A percentile compares a stretch with the other conserved stretches of the same genome.
phyloP scores from a whole-genome alignment of 2,888 invertebrate genomes.

The Hypena proboscidalis region DNA sequence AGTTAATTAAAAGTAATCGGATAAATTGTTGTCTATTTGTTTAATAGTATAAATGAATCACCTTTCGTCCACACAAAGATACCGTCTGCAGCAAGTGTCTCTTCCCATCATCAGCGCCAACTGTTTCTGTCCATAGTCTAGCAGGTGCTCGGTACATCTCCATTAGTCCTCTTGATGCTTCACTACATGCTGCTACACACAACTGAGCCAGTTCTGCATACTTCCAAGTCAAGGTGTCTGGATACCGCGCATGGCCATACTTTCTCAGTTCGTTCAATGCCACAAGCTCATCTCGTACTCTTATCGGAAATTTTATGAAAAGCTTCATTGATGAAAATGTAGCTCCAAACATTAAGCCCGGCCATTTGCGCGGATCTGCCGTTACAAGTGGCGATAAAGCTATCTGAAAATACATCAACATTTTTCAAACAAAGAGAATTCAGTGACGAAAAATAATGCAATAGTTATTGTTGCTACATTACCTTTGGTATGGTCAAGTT shows the following conservation, averaged over 20 bases:
- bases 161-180: conserved; percentile 60
- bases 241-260: conserved; percentile 61
- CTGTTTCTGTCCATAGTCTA: conserved; percentile 83
- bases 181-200: conserved; percentile 65
- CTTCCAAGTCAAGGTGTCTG: conserved; percentile 73
- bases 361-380: conserved; percentile 77
- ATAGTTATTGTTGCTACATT: conserved; percentile 14
- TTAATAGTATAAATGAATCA: conserved; percentile 19
- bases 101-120: conserved; percentile 82
- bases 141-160: conserved; percentile 72
- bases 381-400: conserved; percentile 74
- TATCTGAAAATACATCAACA: conserved; percentile 55
- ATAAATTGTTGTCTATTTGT: no score
- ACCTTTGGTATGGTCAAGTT: conserved; percentile 74
- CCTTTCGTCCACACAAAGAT: conserved; percentile 89
- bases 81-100: conserved; percentile 86
- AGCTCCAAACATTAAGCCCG: conserved; percentile 53
- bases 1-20: no score
- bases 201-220: conserved; percentile 72
- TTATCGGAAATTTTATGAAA: conserved; percentile 61
- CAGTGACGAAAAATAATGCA: no score
- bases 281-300: conserved; percentile 62
- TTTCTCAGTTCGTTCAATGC: conserved; percentile 66
- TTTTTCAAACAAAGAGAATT: not conserved
- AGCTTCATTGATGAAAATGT: conserved; percentile 50